Base-by-base conservation (phyloP, 2,113 vertebrate genomes). In the Conger conger region DNA sequence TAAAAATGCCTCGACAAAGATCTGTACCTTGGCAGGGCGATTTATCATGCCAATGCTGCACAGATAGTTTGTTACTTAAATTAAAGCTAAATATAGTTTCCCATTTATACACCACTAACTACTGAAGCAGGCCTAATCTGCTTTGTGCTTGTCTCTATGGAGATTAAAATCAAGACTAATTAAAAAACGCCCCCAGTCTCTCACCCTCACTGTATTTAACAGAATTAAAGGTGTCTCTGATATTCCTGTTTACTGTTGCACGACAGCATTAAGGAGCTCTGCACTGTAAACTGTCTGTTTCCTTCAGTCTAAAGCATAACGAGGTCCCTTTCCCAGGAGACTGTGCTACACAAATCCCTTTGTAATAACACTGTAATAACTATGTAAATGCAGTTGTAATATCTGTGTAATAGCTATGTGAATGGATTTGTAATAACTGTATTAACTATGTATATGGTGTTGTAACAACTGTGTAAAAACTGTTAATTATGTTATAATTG, bases 71-170 rank as follows among this genome's bases (percentile, higher is more conserved):
- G 27, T 77, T 50, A 73, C 27, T 42, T 27, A 37, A 84, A 87
- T 87, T 79, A 68, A 42, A 79, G 53, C 84, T 89, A 88, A 88
- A 88, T 83, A 81, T 86, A 87, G 63, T 35, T 35, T 82, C 27
- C 76, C 82, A 82, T 86, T 88, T 85, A 84, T 87, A 81, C 50
- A 36, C 60, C 38, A 6, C 57, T 40, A 37, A 4, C 27, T 23
- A 30, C 13, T 13, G n/a, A 73, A 5, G 68, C 27, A 73, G 27
- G 5, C 0, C 13, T 73, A 33, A 73, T 78, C 76, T 60, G 83
- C 77, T 83, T 68, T 8, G 20, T 53, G 37, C 79, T 38, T 37
- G 76, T 68, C 38, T 81, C 79, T 5, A 20, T 42, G 50, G 36
- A 76, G 35, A 76, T 57, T 40, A 37, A 81, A 80, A 33, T 80